phyloP scores from a whole-genome alignment of 2,797 vertebrate species.

The Myripristis murdjan region DNA sequence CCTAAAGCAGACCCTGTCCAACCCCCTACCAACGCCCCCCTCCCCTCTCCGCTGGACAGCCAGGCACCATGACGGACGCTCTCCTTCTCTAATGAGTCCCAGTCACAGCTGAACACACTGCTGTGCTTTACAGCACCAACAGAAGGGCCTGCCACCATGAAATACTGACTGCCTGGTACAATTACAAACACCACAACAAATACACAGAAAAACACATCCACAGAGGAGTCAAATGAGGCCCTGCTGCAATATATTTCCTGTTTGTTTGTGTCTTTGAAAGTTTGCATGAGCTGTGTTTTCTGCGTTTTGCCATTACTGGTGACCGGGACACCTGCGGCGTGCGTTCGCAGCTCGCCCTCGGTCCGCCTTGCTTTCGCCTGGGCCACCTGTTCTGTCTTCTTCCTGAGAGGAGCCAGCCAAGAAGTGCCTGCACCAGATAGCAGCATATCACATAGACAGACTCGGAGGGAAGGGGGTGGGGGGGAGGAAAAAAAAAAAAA shows the following conservation, averaged over 20 bases:
- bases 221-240: slow-evolving; percentile 56
- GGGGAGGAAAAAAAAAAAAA: slow-evolving; percentile 20
- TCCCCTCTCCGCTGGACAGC: slow-evolving; percentile 60
- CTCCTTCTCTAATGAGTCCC: slow-evolving; percentile 79
- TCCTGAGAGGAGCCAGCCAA: slow-evolving; percentile 39
- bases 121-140: slow-evolving; percentile 75
- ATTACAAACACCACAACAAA: slow-evolving; percentile 61
- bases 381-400: slow-evolving; percentile 74
- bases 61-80: slow-evolving; percentile 74
- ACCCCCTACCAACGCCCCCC: slow-evolving; percentile 35
- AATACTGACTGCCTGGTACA: slow-evolving; percentile 41
- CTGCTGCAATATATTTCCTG: slow-evolving; percentile 36
- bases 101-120: slow-evolving; percentile 81
- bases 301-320: slow-evolving; percentile 44
- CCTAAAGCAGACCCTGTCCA: background rate
- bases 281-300: slow-evolving; percentile 44
- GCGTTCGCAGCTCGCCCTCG: slow-evolving; percentile 42
- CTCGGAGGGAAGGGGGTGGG: too few species aligned
- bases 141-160: slow-evolving; percentile 69
- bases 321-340: slow-evolving; percentile 61
- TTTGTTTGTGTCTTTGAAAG: slow-evolving; percentile 59
- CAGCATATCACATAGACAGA: slow-evolving; percentile 54
- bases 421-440: slow-evolving; percentile 55
- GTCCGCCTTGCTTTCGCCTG: slow-evolving; percentile 59
- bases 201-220: background rate